phyloP scores from a whole-genome alignment of 2,888 invertebrate genomes.

The Penaeus monodon region DNA sequence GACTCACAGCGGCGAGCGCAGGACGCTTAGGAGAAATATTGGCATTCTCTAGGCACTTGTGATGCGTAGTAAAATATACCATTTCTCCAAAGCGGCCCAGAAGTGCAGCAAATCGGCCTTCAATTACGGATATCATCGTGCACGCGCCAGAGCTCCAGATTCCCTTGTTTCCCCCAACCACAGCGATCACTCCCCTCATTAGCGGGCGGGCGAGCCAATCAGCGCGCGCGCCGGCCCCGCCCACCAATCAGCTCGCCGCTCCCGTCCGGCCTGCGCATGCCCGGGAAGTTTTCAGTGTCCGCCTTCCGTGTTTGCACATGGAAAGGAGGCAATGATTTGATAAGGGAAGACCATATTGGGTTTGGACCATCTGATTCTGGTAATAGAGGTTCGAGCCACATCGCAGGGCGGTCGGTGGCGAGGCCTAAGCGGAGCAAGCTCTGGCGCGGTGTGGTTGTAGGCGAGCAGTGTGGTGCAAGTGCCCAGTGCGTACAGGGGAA shows the following conservation, averaged over 20 bases:
- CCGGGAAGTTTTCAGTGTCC: constrained; percentile 55
- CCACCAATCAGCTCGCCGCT: constrained; percentile 50
- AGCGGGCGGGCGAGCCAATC: constrained; percentile 32
- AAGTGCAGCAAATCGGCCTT: not conserved
- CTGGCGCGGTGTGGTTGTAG: constrained; percentile 38
- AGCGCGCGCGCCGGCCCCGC: constrained; percentile 15
- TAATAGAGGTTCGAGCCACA: constrained; percentile 62
- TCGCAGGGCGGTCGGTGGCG: constrained; percentile 32
- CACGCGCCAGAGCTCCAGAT: constrained; percentile 43
- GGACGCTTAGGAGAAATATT: too few species aligned
- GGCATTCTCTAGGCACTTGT: too few species aligned
- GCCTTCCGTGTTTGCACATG: constrained; percentile 58
- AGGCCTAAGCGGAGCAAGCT: constrained; percentile 6
- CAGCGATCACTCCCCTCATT: constrained; percentile 59
- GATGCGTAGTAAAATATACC: too few species aligned
- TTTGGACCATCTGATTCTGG: constrained; percentile 65
- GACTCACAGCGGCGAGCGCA: too few species aligned
- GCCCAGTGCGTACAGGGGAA: constrained; percentile 17
- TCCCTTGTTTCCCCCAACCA: constrained; percentile 62
- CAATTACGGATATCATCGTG: constrained; percentile 32
- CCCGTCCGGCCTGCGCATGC: constrained; percentile 33
- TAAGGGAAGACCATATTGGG: constrained; percentile 65
- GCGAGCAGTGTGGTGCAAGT: constrained; percentile 48
- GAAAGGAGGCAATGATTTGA: constrained; percentile 65
- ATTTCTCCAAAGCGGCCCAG: too few species aligned